A percentile compares a stretch with the other conserved stretches of the same genome.
Evolutionary conservation across 1,140 invertebrate species (phyloP).

Genomic region (Drosophila watanabei): DNA sequence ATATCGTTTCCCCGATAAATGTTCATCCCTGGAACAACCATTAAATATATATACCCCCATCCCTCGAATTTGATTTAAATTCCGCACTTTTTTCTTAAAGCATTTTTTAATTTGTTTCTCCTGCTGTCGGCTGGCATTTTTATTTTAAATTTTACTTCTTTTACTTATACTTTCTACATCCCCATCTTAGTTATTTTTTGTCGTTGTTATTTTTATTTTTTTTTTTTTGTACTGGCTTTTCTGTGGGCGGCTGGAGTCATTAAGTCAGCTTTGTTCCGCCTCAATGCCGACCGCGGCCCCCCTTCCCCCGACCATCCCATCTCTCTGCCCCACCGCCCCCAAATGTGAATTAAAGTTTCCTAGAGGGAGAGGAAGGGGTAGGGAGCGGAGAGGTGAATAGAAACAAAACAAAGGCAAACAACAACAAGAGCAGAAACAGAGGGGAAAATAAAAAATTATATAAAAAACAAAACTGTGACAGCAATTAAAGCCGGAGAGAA

Average conservation of each 20-base stretch:
- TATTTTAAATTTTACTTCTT: slow-evolving; percentile 38
- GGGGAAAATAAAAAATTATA: slow-evolving; percentile 21
- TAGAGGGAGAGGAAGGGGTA: no score
- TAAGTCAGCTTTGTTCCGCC: slow-evolving; percentile 77
- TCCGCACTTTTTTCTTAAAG: slow-evolving; percentile 54
- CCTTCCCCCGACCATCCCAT: not conserved
- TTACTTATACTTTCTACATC: slow-evolving; percentile 32
- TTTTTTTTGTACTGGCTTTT: slow-evolving; percentile 26
- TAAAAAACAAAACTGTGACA: slow-evolving; percentile 51
- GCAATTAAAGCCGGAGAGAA: slow-evolving; percentile 59
- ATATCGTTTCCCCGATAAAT: not conserved
- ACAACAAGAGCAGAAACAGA: slow-evolving; percentile 22
- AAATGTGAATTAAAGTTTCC: slow-evolving; percentile 52
- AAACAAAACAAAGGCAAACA: slow-evolving; percentile 50
- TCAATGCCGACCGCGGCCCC: slow-evolving; percentile 54
- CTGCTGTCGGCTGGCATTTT: slow-evolving; percentile 20
- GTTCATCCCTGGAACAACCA: not conserved
- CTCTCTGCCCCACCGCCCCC: not conserved
- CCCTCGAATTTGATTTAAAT: slow-evolving; percentile 63
- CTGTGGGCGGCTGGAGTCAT: slow-evolving; percentile 63
- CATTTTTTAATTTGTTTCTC: slow-evolving; percentile 73
- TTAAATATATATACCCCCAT: slow-evolving; percentile 10
- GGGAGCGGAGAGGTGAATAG: slow-evolving; percentile 5
- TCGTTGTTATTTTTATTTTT: not conserved
- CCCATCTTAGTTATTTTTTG: slow-evolving; percentile 18